phyloP scores from a whole-genome alignment of 2,797 vertebrate genomes.

The Catamblyrhynchus diadema region DNA sequence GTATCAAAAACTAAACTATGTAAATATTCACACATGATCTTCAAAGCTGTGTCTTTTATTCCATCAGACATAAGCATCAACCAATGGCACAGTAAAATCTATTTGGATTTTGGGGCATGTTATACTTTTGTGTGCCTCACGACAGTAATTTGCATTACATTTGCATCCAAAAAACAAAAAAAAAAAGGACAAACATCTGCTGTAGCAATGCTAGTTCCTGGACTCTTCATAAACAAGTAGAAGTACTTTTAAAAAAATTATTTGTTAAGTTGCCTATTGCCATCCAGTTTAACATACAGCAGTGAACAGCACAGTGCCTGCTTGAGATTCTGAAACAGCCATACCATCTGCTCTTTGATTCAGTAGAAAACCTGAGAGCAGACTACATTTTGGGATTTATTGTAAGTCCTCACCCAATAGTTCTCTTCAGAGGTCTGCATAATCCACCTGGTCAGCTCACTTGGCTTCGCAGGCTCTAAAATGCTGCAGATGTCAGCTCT shows the following conservation, averaged over 20 bases:
- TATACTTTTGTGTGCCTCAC: not conserved
- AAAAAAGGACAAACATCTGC: not conserved
- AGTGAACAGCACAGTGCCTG: not conserved
- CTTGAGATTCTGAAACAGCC: not conserved
- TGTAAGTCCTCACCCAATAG: not conserved
- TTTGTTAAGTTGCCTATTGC: not conserved
- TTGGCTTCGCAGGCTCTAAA: not conserved
- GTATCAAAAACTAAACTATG: not conserved
- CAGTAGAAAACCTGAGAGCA: not conserved
- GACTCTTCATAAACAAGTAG: not conserved
- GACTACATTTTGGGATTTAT: not conserved
- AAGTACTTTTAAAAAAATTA: not conserved
- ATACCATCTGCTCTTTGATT: not conserved
- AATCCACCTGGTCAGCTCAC: not conserved
- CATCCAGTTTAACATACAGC: not conserved
- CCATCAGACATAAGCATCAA: not conserved
- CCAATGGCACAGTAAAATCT: not conserved
- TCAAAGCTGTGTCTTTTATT: not conserved
- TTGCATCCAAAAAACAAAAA: not conserved
- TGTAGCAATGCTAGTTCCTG: not conserved
- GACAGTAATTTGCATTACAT: not conserved
- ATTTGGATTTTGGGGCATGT: not conserved
- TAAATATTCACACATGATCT: not conserved
- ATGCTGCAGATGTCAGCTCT: not conserved
- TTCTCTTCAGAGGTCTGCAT: not conserved